Evolutionary conservation across 2,888 invertebrate species (phyloP).

Genomic region (Loripinus fragilis): DNA sequence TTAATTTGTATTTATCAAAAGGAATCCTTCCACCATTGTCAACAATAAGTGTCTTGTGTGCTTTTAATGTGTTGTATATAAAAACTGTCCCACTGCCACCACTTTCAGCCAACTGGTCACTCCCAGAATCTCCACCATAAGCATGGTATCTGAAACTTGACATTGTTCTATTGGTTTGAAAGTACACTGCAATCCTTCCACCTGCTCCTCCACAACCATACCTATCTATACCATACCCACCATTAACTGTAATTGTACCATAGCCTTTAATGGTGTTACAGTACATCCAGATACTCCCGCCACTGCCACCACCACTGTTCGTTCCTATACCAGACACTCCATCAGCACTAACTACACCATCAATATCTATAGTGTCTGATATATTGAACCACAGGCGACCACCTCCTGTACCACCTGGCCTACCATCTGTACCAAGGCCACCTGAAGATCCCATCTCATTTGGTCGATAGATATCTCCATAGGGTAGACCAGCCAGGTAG

Average conservation of each 20-base stretch:
- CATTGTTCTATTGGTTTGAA: conserved; percentile 71
- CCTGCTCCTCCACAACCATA: conserved; percentile 74
- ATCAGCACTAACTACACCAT: conserved; percentile 71
- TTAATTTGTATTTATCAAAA: conserved; percentile 58
- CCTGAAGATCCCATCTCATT: conserved; percentile 71
- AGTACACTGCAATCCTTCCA: conserved; percentile 74
- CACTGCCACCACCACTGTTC: conserved; percentile 72
- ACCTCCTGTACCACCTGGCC: conserved; percentile 69
- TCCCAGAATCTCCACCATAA: conserved; percentile 64
- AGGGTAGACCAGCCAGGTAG: conserved; percentile 64
- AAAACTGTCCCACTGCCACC: conserved; percentile 72
- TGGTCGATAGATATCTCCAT: conserved; percentile 75
- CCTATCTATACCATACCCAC: conserved; percentile 65
- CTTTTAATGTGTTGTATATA: conserved; percentile 65
- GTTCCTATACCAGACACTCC: conserved; percentile 56
- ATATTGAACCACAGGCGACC: conserved; percentile 76
- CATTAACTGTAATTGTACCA: conserved; percentile 70
- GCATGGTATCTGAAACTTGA: conserved; percentile 68
- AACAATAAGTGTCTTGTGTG: conserved; percentile 68
- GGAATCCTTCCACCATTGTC: conserved; percentile 66
- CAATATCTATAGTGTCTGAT: conserved; percentile 70
- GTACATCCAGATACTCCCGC: conserved; percentile 75
- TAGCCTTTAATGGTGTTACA: conserved; percentile 70
- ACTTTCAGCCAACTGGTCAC: conserved; percentile 55
- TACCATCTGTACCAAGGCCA: conserved; percentile 52